A percentile compares a stretch with the other conserved stretches of the same genome.
These are phyloP conservation scores for Vipera ursinii DNA, from an alignment of 2,797 vertebrate genomes.

Conservation along the genomic window DNA sequence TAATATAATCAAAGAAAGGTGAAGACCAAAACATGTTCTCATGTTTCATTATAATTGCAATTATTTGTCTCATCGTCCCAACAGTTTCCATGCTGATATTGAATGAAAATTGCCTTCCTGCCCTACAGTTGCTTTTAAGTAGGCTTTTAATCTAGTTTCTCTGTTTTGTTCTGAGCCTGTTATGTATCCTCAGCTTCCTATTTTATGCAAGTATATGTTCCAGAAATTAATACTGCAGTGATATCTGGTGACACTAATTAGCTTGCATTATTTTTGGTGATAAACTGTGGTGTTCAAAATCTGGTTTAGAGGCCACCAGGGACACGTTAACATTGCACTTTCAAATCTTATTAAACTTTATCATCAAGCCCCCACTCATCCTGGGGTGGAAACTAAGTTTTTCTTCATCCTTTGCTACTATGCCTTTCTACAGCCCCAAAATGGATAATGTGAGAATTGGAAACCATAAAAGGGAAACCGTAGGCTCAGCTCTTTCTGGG, in stretches of 20 bases:
- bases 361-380: neutral
- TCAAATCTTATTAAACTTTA: slow-evolving; percentile 34
- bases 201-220: slow-evolving; percentile 60
- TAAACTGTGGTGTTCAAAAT: slow-evolving; percentile 45
- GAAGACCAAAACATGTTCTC: slow-evolving; percentile 33
- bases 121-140: slow-evolving; percentile 43
- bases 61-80: slow-evolving; percentile 41
- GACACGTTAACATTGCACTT: slow-evolving; percentile 27
- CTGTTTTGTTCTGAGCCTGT: slow-evolving; percentile 45
- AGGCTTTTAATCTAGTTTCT: slow-evolving; percentile 47
- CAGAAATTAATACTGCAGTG: slow-evolving; percentile 62
- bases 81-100: slow-evolving; percentile 28
- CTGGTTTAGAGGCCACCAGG: slow-evolving; percentile 34
- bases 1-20: neutral
- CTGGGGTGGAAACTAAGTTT: neutral
- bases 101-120: slow-evolving; percentile 49
- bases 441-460: neutral
- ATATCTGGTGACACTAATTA: slow-evolving; percentile 59
- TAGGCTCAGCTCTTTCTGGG: neutral
- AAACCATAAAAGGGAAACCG: neutral
- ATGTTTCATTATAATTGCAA: slow-evolving; percentile 18
- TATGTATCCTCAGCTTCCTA: slow-evolving; percentile 55
- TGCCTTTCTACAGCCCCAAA: neutral
- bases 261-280: slow-evolving; percentile 54
- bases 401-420: neutral